A percentile compares a stretch with the other conserved stretches of the same genome.
Evolutionary conservation across 2,888 invertebrate genomes (phyloP).

Genomic region (Trichacis sp.): DNA sequence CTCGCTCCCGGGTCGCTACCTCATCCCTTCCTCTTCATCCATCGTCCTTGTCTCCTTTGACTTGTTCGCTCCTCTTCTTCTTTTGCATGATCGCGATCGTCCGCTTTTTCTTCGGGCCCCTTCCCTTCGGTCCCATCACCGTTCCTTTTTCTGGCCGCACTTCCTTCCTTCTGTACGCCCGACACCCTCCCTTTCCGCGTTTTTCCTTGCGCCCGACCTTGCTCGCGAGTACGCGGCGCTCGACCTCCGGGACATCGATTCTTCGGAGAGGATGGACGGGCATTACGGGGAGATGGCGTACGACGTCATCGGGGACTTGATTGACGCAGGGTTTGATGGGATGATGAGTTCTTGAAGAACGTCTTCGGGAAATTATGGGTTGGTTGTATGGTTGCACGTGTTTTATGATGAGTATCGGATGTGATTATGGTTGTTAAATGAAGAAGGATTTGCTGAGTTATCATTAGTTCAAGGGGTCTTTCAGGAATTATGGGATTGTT

Average conservation of each 20-base stretch:
- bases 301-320: too few species aligned
- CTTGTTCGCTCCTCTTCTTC: conserved; percentile 24
- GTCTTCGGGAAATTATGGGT: too few species aligned
- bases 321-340: too few species aligned
- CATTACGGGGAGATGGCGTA: too few species aligned
- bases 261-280: background rate
- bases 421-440: too few species aligned
- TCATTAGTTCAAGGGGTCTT: too few species aligned
- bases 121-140: background rate
- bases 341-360: too few species aligned
- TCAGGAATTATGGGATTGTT: too few species aligned
- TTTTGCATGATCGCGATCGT: background rate
- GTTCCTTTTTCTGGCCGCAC: conserved; percentile 17
- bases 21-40: conserved; percentile 14
- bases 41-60: conserved; percentile 15
- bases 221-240: background rate
- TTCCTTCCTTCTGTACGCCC: conserved; percentile 4
- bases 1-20: conserved; percentile 34
- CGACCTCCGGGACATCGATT: background rate
- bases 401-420: too few species aligned
- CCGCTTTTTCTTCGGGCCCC: background rate
- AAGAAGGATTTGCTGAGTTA: too few species aligned
- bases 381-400: too few species aligned
- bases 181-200: background rate
- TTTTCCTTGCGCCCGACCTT: conserved; percentile 7